Evolutionary conservation across 2,888 invertebrate genomes (phyloP), one percentile per base, ranked within the genome.

Genomic region (Cheilosia grossa): DNA sequence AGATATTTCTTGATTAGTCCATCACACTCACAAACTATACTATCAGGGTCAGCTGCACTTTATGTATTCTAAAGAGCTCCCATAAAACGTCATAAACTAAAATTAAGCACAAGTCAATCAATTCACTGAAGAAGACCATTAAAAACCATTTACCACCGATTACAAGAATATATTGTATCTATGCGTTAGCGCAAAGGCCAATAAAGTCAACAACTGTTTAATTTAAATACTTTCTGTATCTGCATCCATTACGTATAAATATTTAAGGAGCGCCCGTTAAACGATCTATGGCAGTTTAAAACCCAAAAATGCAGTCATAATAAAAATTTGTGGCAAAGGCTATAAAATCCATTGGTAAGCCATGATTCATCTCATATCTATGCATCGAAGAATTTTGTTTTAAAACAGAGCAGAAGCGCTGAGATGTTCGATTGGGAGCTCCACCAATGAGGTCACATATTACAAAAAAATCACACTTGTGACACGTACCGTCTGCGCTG

Each of bases 241-340:
- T 30, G 9, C 2, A 9, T 59, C 51, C 24, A 59, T 70, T 59
- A 51, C 33, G 13, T 13, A 17, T 24, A 70, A 59, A 59, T 51
- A 59, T 63, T 70, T 70, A 51, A 70, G 21, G 58, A 47, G 47
- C 47, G 17, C 0, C 47, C 47, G 9, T 47, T 47, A 47, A 47
- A 19, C 44, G 17, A 7, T 42, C 37, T 37, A 37, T 9, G 5
- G 17, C 17, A 47, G 9, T 17, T 17, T 19, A 47, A 47, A 19
- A 17, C 58, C 37, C 9, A 15, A 49, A 70, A 59, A 70, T 70
- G 59, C 54, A 54, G 21, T 54, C 21, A 44, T 44, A 42, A 61
- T 72, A 73, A 73, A 73, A 73, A 63, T 63, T 73, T 63, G 63
- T 63, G 61, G 37, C 30, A n/a, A n/a, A 30, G 30, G 2, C 73